These are phyloP conservation scores for Leptoteleia sp. DNA, from an alignment of 1,140 invertebrate genomes.

Conservation along the genomic window DNA sequence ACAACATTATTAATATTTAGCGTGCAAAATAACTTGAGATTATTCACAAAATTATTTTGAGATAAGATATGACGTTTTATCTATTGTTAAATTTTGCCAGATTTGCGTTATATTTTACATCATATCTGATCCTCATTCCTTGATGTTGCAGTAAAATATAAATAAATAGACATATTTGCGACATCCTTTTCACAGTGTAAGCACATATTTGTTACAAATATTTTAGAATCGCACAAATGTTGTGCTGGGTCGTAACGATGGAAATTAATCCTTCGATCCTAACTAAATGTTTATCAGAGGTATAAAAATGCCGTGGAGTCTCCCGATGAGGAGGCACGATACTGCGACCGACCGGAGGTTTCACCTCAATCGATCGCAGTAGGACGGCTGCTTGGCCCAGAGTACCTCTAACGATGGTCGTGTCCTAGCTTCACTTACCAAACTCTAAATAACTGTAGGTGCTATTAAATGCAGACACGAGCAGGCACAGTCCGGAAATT, in stretches of 20 bases:
- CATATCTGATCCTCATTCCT: too few species aligned
- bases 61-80: too few species aligned
- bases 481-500: conserved; percentile 81
- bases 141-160: too few species aligned
- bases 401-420: conserved; percentile 74
- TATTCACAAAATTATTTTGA: too few species aligned
- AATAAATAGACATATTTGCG: too few species aligned
- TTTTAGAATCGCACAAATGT: neutral
- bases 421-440: conserved; percentile 72
- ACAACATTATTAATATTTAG: too few species aligned
- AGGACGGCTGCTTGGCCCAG: conserved; percentile 69
- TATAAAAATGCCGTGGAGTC: conserved; percentile 47
- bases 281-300: conserved; percentile 32
- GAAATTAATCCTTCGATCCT: conserved; percentile 4
- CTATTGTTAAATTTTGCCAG: too few species aligned
- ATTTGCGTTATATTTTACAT: too few species aligned
- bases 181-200: too few species aligned
- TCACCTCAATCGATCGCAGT: conserved; percentile 72
- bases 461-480: conserved; percentile 81
- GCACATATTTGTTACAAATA: too few species aligned
- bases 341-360: conserved; percentile 62
- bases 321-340: conserved; percentile 58
- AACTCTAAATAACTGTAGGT: conserved; percentile 77
- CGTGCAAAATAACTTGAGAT: too few species aligned
- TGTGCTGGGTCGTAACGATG: neutral